Base-by-base conservation (phyloP, 2,113 vertebrate species). In the Egretta garzetta region DNA sequence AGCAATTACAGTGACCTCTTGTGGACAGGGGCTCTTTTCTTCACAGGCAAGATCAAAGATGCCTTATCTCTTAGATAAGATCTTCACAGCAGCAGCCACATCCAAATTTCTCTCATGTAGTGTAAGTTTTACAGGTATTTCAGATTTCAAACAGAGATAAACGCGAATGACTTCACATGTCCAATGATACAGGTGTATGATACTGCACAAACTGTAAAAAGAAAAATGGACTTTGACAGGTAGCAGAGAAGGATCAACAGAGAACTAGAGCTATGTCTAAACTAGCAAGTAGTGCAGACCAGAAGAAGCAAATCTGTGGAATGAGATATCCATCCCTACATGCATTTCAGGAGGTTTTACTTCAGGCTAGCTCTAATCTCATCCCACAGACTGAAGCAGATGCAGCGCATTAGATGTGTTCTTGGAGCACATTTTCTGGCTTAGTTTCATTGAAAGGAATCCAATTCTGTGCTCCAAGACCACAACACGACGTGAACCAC, bases 401-500 rank as follows among this genome's bases (percentile, higher is more conserved):
- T 95, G 89, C 87, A 93, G 90, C n/a, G 79, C 49, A 45, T 89
- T 87, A 89, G 70, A 80, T 90, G 96, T 91, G 84, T 94, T 91
- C 77, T 80, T 96, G 62, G 87, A 97, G 87, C 92, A 72, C 74
- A 68, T 74, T 93, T 91, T 96, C 87, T 96, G 96, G 93, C 92
- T 90, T 68, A 28, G 62, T 91, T 96, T 93, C 93, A 86, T 85
- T 94, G 90, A 93, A 93, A 85, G 56, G 58, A 95, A 85, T 96
- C 96, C 93, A 96, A 3, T 68, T 72, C 39, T 90, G 21, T 93
- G 49, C 74, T 96, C 62, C 66, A 90, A 90, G 77, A 93, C 81
- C 84, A 37, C 87, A 94, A 72, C 62, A 76, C 5, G 3, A 75
- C 70, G 85, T 47, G 90, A 96, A 91, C 73, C 73, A n/a, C 77